These are phyloP conservation scores for Myiotriccus ornatus DNA, from an alignment of 2,797 vertebrate genomes.

Conservation along the genomic window DNA sequence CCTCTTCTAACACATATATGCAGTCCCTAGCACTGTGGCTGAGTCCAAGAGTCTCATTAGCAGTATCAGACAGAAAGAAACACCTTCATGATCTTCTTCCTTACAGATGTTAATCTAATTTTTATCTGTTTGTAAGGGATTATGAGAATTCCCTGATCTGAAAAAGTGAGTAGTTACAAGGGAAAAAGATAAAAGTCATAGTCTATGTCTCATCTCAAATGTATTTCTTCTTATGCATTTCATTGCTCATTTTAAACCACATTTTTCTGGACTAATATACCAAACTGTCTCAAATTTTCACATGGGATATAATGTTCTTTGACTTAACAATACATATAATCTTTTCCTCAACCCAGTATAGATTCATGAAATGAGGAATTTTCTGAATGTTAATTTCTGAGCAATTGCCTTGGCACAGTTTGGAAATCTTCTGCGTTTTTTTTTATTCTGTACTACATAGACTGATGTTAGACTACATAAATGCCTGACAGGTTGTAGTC, in stretches of 20 bases:
- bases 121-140: background rate
- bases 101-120: constrained; percentile 9
- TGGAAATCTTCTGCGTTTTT: background rate
- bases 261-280: background rate
- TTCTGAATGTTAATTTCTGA: background rate
- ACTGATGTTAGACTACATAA: background rate
- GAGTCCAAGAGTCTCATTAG: background rate
- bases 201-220: background rate
- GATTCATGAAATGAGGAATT: background rate
- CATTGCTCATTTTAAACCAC: background rate
- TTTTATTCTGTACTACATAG: background rate
- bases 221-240: background rate
- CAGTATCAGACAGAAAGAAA: background rate
- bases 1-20: background rate
- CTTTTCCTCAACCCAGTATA: background rate
- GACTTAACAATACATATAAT: background rate
- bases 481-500: background rate
- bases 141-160: background rate
- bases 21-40: background rate
- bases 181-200: background rate
- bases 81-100: background rate
- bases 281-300: background rate
- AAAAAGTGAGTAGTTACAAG: background rate
- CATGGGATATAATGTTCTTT: background rate
- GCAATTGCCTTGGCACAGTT: background rate